phyloP scores from a whole-genome alignment of 2,797 vertebrate genomes.

The Dendrocincla fuliginosa region DNA sequence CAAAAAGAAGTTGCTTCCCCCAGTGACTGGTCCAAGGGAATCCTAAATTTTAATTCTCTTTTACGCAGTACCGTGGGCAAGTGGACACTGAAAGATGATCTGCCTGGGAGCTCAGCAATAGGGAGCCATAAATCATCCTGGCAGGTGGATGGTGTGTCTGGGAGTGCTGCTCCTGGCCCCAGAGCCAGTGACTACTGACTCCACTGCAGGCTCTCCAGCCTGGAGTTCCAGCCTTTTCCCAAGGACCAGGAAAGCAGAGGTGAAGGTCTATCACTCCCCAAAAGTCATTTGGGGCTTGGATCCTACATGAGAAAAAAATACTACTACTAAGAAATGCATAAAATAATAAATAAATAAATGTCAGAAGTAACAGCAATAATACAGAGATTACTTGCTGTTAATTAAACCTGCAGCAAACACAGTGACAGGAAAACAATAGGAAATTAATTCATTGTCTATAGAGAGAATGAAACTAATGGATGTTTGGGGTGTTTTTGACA shows the following conservation, averaged over 20 bases:
- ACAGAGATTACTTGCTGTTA: not conserved
- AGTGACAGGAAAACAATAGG: not conserved
- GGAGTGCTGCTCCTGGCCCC: constrained; percentile 12
- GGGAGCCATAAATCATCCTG: constrained; percentile 77
- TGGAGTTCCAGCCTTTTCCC: not conserved
- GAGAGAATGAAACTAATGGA: constrained; percentile 35
- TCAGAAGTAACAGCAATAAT: not conserved
- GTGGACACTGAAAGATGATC: constrained; percentile 70
- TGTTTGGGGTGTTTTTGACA: not conserved
- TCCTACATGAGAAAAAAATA: not conserved
- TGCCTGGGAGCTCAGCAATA: constrained; percentile 47
- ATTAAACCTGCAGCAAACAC: constrained; percentile 34
- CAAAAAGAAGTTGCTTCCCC: not conserved
- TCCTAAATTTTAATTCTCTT: constrained; percentile 51
- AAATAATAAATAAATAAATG: not conserved
- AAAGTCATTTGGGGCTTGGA: not conserved
- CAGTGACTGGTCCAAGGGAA: not conserved
- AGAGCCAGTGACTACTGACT: not conserved
- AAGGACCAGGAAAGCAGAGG: not conserved
- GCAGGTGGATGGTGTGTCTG: constrained; percentile 71
- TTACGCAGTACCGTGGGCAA: constrained; percentile 26
- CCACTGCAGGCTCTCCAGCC: not conserved
- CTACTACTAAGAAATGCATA: not conserved
- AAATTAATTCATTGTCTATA: constrained; percentile 52
- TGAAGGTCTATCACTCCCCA: not conserved